Evolutionary conservation across 2,888 invertebrate genomes (phyloP).

Genomic region (Folsomia candida): DNA sequence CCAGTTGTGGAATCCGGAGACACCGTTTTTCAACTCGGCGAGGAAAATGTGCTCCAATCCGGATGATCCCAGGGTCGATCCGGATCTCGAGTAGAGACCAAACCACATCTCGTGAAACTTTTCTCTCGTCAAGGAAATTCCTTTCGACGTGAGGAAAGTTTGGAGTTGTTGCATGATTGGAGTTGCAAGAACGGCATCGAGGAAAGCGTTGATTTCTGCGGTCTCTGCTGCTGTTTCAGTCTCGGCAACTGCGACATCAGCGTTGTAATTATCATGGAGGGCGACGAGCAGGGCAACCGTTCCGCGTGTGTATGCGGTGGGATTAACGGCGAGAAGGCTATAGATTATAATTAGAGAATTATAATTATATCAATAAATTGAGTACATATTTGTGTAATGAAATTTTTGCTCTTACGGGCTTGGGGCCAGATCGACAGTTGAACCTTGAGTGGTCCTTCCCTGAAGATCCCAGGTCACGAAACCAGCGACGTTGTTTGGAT

Average conservation of each 20-base stretch:
- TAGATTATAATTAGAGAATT: constrained; percentile 7
- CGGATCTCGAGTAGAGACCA: constrained; percentile 74
- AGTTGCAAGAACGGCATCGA: constrained; percentile 74
- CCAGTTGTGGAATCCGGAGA: constrained; percentile 88
- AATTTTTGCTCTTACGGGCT: too few relatives aligned
- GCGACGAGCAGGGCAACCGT: constrained; percentile 71
- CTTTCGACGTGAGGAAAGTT: constrained; percentile 58
- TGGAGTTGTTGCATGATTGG: constrained; percentile 70
- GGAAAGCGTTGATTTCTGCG: constrained; percentile 72
- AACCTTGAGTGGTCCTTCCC: constrained; percentile 69
- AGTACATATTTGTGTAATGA: too few relatives aligned
- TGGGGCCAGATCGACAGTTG: constrained; percentile 70
- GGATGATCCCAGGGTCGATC: constrained; percentile 71
- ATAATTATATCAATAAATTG: background rate
- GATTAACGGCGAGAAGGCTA: constrained; percentile 67
- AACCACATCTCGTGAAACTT: constrained; percentile 45
- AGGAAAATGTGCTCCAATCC: constrained; percentile 92
- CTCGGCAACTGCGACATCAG: constrained; percentile 71
- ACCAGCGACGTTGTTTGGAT: constrained; percentile 69
- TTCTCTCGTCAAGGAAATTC: constrained; percentile 25
- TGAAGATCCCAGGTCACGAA: constrained; percentile 70
- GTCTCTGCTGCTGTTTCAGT: constrained; percentile 68
- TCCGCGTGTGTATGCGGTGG: constrained; percentile 64
- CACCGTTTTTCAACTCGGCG: constrained; percentile 73
- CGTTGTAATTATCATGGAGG: constrained; percentile 82